phyloP scores from a whole-genome alignment of 2,113 vertebrate genomes.

The Peucedramus taeniatus region DNA sequence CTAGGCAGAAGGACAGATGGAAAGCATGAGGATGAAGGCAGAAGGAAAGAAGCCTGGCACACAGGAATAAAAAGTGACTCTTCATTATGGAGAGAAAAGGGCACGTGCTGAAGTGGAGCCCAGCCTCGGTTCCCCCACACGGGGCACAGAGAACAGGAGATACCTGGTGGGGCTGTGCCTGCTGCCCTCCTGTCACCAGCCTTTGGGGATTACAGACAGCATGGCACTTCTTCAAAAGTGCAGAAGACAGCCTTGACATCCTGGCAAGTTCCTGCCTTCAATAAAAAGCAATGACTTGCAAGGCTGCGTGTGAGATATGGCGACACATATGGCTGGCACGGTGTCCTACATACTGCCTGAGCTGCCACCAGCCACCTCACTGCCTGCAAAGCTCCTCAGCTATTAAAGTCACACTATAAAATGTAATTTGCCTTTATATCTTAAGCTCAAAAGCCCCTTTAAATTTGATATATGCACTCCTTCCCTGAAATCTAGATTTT shows the following conservation, averaged over 20 bases:
- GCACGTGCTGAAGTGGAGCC: neutral
- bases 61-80: neutral
- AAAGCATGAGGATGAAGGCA: neutral
- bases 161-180: neutral
- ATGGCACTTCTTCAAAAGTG: conserved; percentile 11
- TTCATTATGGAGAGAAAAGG: neutral
- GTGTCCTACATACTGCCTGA: conserved; percentile 7
- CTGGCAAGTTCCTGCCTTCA: conserved; percentile 34
- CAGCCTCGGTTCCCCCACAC: neutral
- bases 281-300: conserved; percentile 19
- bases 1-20: conserved; percentile 22
- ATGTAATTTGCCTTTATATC: conserved; percentile 2
- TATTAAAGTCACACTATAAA: conserved; percentile 11
- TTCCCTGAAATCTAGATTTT: neutral
- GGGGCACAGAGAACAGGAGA: neutral
- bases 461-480: neutral
- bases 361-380: neutral
- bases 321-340: conserved; percentile 25
- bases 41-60: neutral
- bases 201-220: neutral
- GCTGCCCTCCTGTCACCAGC: neutral
- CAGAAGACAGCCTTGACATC: conserved; percentile 33
- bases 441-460: conserved; percentile 19
- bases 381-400: conserved; percentile 11
- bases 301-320: conserved; percentile 30